phyloP scores from a whole-genome alignment of 1,140 invertebrate species.

The Habropoda laboriosa region DNA sequence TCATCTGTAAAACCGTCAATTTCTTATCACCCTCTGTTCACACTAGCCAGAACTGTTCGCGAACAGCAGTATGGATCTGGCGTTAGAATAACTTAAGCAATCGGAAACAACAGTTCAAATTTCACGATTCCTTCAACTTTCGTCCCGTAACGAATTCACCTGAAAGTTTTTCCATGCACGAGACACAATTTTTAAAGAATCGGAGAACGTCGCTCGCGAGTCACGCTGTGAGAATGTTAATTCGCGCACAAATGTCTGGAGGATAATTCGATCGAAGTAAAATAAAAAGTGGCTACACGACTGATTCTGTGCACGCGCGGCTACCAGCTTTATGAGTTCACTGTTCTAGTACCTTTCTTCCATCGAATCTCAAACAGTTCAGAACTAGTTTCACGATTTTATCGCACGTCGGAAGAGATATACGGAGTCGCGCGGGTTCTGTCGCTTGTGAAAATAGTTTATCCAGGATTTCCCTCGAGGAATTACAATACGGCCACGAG shows the following conservation, averaged over 20 bases:
- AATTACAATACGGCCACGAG: not conserved
- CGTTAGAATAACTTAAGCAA: too few species aligned
- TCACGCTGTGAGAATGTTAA: not conserved
- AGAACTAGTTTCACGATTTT: not conserved
- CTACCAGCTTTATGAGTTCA: not conserved
- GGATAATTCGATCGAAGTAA: constrained; percentile 1
- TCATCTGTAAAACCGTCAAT: too few species aligned
- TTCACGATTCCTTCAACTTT: not conserved
- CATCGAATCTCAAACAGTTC: not conserved
- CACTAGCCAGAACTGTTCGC: too few species aligned
- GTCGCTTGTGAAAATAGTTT: not conserved
- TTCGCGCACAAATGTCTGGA: not conserved
- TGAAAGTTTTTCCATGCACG: not conserved
- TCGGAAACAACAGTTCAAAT: too few species aligned
- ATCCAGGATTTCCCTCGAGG: not conserved
- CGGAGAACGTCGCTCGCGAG: not conserved
- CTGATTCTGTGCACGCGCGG: not conserved
- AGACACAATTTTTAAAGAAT: not conserved
- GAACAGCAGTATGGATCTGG: not conserved
- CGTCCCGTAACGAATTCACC: too few species aligned
- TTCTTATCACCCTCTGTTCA: too few species aligned
- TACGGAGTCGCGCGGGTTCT: too few species aligned
- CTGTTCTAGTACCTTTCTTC: not conserved
- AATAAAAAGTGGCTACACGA: too few species aligned
- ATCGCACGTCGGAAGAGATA: not conserved